Conservation (phyloP, 2,113 vertebrate species). For the Stegostoma tigrinum region DNA sequence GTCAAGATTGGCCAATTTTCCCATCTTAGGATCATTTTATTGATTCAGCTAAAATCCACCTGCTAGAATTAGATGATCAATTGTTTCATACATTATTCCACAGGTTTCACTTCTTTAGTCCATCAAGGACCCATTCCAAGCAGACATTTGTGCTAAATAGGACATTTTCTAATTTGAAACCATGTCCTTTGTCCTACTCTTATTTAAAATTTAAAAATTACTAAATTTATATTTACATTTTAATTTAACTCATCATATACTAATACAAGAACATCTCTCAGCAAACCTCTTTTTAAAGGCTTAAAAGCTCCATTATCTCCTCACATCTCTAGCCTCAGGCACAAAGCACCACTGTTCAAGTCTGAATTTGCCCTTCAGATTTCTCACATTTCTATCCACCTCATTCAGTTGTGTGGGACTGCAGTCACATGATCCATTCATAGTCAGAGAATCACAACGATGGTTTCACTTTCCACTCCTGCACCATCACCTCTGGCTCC, state of each 20-base stretch:
- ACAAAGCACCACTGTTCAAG: not conserved
- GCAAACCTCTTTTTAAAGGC: not conserved
- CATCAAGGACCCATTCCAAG: not conserved
- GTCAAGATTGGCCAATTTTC: not conserved
- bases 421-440: too few relatives aligned
- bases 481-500: too few relatives aligned
- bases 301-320: not conserved
- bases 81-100: not conserved
- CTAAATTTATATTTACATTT: not conserved
- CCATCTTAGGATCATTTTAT: not conserved
- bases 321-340: not conserved
- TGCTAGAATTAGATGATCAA: not conserved
- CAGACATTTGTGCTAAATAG: not conserved
- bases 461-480: too few relatives aligned
- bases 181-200: not conserved
- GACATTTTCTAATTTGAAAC: not conserved
- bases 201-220: not conserved
- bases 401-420: too few relatives aligned
- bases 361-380: not conserved
- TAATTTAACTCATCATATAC: not conserved
- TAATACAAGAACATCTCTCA: not conserved
- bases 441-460: too few relatives aligned
- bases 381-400: too few relatives aligned
- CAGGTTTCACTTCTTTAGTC: not conserved
- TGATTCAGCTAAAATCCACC: not conserved